Evolutionary conservation across 2,797 vertebrate genomes (phyloP).

Genomic region (Sandelia bainsii): DNA sequence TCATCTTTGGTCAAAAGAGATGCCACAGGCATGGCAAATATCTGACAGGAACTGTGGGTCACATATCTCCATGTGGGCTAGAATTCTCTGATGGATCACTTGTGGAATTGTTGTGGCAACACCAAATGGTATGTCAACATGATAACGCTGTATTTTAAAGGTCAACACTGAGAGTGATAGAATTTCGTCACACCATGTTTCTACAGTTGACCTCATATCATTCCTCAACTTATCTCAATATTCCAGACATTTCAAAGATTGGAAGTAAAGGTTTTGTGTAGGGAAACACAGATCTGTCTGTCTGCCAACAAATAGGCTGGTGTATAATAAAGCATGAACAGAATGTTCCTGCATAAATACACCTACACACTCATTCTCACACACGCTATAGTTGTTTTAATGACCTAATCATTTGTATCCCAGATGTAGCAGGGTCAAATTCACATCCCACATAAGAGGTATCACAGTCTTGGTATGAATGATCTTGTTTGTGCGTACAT

Average conservation of each 20-base stretch:
- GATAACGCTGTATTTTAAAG: slow-evolving; percentile 62
- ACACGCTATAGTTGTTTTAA: slow-evolving; percentile 11
- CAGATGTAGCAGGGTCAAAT: neutral
- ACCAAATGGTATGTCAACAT: slow-evolving; percentile 46
- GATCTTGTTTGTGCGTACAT: slow-evolving; percentile 10
- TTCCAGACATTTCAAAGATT: slow-evolving; percentile 38
- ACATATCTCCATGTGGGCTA: slow-evolving; percentile 12
- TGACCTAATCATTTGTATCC: slow-evolving; percentile 11
- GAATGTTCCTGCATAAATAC: neutral
- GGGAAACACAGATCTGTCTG: slow-evolving; percentile 1
- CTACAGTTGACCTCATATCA: slow-evolving; percentile 25
- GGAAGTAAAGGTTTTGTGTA: slow-evolving; percentile 4
- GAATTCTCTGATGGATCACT: slow-evolving; percentile 53
- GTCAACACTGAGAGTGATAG: slow-evolving; percentile 47
- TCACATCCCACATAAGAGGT: slow-evolving; percentile 7
- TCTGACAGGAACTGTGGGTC: slow-evolving; percentile 29
- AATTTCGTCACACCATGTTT: slow-evolving; percentile 34
- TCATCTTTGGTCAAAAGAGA: slow-evolving; percentile 21
- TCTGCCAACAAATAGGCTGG: neutral
- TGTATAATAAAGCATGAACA: neutral
- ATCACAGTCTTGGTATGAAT: slow-evolving; percentile 1
- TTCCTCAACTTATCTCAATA: slow-evolving; percentile 20
- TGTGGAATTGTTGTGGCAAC: slow-evolving; percentile 63
- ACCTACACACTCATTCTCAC: neutral
- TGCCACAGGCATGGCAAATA: slow-evolving; percentile 38